phyloP scores from a whole-genome alignment of 2,888 invertebrate genomes.

The Oscheius onirici region DNA sequence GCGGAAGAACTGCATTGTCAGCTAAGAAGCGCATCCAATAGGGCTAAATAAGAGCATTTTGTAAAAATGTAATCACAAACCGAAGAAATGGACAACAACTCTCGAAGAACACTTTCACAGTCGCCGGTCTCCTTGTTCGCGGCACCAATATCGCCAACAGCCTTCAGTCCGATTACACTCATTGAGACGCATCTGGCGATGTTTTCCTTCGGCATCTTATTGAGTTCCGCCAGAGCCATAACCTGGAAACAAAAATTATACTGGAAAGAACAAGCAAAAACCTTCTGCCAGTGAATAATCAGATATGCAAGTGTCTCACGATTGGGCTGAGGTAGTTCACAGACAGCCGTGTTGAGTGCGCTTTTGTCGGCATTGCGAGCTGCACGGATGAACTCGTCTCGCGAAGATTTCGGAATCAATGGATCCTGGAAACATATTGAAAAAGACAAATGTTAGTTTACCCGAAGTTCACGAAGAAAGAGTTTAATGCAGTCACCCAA shows the following conservation, averaged over 20 bases:
- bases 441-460: constrained; percentile 31
- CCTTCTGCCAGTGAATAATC: constrained; percentile 86
- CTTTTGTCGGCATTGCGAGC: constrained; percentile 75
- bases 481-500: constrained; percentile 93
- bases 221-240: constrained; percentile 71
- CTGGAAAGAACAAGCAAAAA: constrained; percentile 66
- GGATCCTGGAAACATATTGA: constrained; percentile 78
- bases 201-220: constrained; percentile 90
- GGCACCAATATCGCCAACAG: constrained; percentile 33
- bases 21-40: constrained; percentile 58
- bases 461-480: constrained; percentile 85
- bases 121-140: constrained; percentile 43
- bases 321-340: constrained; percentile 88
- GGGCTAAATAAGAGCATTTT: constrained; percentile 42
- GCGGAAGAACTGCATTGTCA: constrained; percentile 25
- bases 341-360: constrained; percentile 76
- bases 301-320: constrained; percentile 92
- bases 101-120: constrained; percentile 46
- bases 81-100: constrained; percentile 52
- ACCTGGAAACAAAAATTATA: constrained; percentile 36
- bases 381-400: constrained; percentile 84
- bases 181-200: constrained; percentile 91
- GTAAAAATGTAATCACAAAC: constrained; percentile 33
- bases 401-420: constrained; percentile 83
- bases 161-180: constrained; percentile 81